Conservation (phyloP, 2,888 invertebrate species). For the Seira sanloemensis region DNA sequence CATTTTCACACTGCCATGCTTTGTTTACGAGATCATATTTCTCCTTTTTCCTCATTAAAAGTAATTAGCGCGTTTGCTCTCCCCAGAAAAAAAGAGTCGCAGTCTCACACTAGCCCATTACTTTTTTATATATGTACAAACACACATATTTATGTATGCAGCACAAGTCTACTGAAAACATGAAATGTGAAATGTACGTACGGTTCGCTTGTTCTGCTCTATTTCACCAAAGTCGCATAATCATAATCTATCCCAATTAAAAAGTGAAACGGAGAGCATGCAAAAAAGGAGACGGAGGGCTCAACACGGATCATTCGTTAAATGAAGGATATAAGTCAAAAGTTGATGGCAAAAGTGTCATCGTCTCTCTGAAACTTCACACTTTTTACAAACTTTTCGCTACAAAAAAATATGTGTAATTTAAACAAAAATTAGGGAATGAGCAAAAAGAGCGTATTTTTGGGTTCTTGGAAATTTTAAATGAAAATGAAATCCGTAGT, state of each 20-base stretch:
- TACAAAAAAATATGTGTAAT: too few species aligned
- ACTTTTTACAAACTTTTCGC: not conserved
- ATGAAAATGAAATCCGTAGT: too few species aligned
- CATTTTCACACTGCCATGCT: not conserved
- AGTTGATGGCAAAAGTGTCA: not conserved
- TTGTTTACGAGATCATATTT: not conserved
- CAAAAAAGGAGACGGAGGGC: too few species aligned
- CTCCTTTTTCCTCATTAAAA: not conserved
- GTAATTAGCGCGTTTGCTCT: not conserved
- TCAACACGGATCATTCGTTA: not conserved
- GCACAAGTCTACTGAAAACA: too few species aligned
- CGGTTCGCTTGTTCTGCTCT: constrained; percentile 3
- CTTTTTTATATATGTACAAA: not conserved
- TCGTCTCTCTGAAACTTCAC: not conserved
- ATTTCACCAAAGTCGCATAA: constrained; percentile 11
- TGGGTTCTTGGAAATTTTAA: too few species aligned
- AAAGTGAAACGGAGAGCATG: too few species aligned
- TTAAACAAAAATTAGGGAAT: too few species aligned
- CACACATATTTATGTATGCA: too few species aligned
- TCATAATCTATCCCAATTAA: too few species aligned
- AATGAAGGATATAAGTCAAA: not conserved
- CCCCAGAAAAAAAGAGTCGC: not conserved
- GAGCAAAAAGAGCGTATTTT: too few species aligned
- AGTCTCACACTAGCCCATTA: not conserved
- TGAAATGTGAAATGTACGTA: not conserved